These are phyloP conservation scores for Xenus cinereus DNA, from an alignment of 2,113 vertebrate species.

Conservation along the genomic window DNA sequence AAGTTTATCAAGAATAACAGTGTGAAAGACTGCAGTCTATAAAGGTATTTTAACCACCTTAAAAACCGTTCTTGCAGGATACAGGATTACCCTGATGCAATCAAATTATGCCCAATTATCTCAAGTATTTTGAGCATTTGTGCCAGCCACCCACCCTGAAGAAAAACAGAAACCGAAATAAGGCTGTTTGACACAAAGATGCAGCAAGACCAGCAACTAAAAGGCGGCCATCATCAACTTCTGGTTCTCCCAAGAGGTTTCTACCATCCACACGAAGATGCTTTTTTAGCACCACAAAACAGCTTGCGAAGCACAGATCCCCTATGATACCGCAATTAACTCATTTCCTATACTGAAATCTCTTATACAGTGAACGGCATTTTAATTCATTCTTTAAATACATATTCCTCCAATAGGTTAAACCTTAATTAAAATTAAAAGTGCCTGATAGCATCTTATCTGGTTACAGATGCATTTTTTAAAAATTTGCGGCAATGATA, in stretches of 20 bases:
- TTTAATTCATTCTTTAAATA: constrained; percentile 59
- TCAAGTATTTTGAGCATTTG: neutral
- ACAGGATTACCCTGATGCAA: constrained; percentile 12
- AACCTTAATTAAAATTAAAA: constrained; percentile 59
- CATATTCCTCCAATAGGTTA: constrained; percentile 39
- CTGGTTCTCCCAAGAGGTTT: neutral
- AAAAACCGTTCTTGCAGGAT: neutral
- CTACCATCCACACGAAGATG: neutral
- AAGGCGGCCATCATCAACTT: neutral
- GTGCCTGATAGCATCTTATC: constrained; percentile 44
- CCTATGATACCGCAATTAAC: neutral
- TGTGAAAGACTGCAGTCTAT: neutral
- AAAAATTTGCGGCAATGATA: neutral
- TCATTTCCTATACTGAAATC: constrained; percentile 21
- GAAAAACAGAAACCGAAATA: neutral
- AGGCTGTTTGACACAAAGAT: neutral
- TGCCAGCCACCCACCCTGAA: constrained; percentile 8
- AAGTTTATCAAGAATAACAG: neutral
- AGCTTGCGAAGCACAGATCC: constrained; percentile 45
- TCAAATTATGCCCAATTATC: constrained; percentile 9
- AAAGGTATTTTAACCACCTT: neutral
- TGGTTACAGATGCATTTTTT: neutral
- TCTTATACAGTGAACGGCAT: neutral
- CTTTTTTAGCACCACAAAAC: constrained; percentile 31
- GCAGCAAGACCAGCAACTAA: neutral